Conservation (phyloP, 1,140 invertebrate genomes). For the Aphaenogaster ashmeadi region DNA sequence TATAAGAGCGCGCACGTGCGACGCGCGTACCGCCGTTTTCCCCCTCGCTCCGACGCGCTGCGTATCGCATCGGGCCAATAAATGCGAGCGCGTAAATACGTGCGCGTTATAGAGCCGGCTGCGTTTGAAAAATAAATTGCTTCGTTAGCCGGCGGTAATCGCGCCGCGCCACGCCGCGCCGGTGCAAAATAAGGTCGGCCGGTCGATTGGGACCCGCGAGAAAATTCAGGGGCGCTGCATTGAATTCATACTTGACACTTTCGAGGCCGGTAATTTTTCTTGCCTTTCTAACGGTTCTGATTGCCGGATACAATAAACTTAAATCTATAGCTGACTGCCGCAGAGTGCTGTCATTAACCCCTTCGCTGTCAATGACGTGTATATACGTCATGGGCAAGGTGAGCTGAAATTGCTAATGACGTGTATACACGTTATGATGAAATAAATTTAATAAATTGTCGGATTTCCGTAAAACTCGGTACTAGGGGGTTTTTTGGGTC, state of each 20-base stretch:
- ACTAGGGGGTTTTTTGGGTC: no score
- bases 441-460: no score
- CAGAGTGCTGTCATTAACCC: no score
- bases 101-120: conserved; percentile 49
- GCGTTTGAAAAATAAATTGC: conserved; percentile 46
- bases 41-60: not conserved
- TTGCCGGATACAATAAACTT: no score
- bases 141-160: conserved; percentile 2
- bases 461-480: no score
- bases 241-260: not conserved
- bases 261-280: no score
- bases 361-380: no score
- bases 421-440: no score
- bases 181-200: conserved; percentile 32
- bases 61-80: conserved; percentile 46
- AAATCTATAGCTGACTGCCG: no score
- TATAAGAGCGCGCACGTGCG: not conserved
- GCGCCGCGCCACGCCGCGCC: not conserved
- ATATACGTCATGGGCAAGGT: no score
- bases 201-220: not conserved
- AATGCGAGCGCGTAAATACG: conserved; percentile 18
- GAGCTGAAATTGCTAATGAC: no score
- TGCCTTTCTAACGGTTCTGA: no score
- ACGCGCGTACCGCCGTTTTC: not conserved
- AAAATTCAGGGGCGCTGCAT: not conserved